Evolutionary conservation across 2,888 invertebrate genomes (phyloP).

Genomic region (Drosophila testacea): DNA sequence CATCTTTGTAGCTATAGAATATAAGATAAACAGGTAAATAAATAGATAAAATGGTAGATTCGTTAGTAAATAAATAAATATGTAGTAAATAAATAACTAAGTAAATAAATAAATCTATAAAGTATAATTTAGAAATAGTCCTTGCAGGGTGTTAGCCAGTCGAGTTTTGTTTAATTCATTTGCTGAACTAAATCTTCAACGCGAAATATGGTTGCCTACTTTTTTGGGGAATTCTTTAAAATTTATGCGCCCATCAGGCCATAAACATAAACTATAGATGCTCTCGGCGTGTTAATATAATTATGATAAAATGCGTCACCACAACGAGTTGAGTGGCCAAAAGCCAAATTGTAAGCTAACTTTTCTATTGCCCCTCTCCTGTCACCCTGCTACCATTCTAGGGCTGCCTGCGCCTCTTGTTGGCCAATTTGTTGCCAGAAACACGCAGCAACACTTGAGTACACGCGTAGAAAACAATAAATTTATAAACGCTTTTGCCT

Average conservation of each 20-base stretch:
- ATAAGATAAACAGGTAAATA: too few relatives aligned
- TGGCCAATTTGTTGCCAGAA: conserved; percentile 77
- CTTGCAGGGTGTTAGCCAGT: background rate
- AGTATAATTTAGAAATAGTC: background rate
- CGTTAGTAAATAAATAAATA: too few relatives aligned
- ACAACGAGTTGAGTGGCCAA: conserved; percentile 78
- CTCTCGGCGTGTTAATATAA: conserved; percentile 72
- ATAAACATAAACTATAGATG: conserved; percentile 34
- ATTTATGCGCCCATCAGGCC: conserved; percentile 52
- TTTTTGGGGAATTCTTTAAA: conserved; percentile 41
- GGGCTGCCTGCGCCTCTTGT: conserved; percentile 41
- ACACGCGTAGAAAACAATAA: conserved; percentile 79
- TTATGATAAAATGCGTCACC: conserved; percentile 79
- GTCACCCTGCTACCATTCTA: background rate
- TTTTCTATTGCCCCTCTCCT: conserved; percentile 11
- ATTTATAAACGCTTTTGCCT: conserved; percentile 73
- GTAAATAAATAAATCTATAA: too few relatives aligned
- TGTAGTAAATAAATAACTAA: too few relatives aligned
- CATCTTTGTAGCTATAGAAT: too few relatives aligned
- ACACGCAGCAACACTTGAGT: conserved; percentile 80
- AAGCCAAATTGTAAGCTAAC: conserved; percentile 59
- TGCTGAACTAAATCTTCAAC: conserved; percentile 27
- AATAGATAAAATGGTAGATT: too few relatives aligned
- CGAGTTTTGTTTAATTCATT: background rate
- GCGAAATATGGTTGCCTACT: conserved; percentile 55